Conservation (phyloP, 2,113 vertebrate genomes). For the Silurus meridionalis region DNA sequence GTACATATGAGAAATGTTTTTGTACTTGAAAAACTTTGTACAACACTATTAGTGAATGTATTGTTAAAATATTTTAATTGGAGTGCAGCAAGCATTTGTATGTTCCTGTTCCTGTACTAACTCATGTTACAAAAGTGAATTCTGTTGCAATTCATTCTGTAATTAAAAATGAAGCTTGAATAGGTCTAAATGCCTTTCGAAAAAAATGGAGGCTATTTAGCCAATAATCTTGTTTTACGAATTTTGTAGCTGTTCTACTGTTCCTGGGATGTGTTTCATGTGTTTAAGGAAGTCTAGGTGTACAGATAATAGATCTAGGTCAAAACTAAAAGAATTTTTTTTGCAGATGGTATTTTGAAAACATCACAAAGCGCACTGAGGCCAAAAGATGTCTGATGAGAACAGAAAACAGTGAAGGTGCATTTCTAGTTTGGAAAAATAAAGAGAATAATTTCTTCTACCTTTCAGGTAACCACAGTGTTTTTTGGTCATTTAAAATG, state of each 20-base stretch:
- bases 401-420: slow-evolving; percentile 55
- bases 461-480: slow-evolving; percentile 54
- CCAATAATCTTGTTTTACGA: slow-evolving; percentile 7
- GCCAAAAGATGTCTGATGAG: slow-evolving; percentile 59
- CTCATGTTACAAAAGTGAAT: background rate
- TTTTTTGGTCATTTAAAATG: too few species aligned
- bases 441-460: slow-evolving; percentile 47
- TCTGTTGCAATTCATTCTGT: background rate
- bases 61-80: background rate
- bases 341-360: slow-evolving; percentile 64
- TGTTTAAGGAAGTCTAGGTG: background rate
- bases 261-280: background rate
- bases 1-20: background rate
- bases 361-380: slow-evolving; percentile 50
- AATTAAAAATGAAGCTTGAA: background rate
- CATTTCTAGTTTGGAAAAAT: slow-evolving; percentile 61
- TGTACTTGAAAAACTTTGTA: background rate
- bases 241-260: background rate
- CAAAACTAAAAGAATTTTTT: background rate
- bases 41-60: background rate
- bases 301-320: background rate
- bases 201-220: background rate
- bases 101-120: background rate
- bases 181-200: background rate
- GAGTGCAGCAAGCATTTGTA: background rate